Base-by-base conservation (phyloP, 2,113 vertebrate genomes). In the Albula goreensis region DNA sequence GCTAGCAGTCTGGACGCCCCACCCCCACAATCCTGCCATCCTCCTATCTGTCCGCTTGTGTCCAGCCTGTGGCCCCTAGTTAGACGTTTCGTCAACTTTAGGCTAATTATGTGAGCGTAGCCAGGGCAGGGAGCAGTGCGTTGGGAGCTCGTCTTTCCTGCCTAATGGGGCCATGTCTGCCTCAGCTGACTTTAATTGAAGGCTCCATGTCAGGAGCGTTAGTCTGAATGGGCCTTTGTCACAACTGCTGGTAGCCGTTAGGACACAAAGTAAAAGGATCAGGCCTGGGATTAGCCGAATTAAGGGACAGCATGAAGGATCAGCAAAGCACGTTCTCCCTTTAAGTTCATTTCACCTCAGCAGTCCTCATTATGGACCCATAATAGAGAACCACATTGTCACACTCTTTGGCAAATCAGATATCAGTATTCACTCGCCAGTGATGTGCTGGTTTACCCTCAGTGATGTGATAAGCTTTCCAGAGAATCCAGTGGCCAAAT, bases 101-200 rank as follows among this genome's bases (percentile, higher is more conserved):
- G 90, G 91, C 94, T 96, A 96, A 96, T 96, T 96, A 95, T 96
- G 96, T 95, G 93, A 93, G 90, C 94, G 95, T 92, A 92, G 93
- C 93, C 89, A 93, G 94, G 95, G 94, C 93, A 94, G 94, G 93
- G 93, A 93, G 91, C 85, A 91, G 56, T 12, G 94, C 93, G 89
- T 94, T 93, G 91, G 93, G 90, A 93, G 94, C 93, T 94, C 87
- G 92, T 94, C 95, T 94, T 94, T 93, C 93, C 78, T 95, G 95
- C 91, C 95, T 96, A 97, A 97, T 96, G 95, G 95, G 94, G 95
- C 96, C 96, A 93, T 96, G 93, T 96, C 95, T 96, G 96, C 96
- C 95, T 96, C 95, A 95, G 94, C 95, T 95, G 93, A 90, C 96
- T 95, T 93, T 96, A 96, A 96, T 96, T 96, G 96, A 96, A 97